Conservation (phyloP, 1,140 invertebrate genomes). For the Papilio xuthus region DNA sequence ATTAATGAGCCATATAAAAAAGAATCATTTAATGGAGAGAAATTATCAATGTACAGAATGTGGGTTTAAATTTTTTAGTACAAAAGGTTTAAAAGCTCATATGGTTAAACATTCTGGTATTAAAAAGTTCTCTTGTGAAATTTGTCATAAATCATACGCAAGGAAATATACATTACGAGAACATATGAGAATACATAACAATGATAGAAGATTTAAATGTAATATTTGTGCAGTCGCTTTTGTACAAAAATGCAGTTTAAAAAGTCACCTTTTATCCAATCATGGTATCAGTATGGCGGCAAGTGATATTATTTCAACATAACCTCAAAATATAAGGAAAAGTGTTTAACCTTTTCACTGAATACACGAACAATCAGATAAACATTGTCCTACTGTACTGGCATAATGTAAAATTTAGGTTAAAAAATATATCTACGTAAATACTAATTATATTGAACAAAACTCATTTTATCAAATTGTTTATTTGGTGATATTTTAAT, state of each 20-base stretch:
- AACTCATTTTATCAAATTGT: no score
- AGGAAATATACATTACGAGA: conserved; percentile 80
- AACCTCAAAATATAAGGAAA: not conserved
- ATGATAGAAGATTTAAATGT: conserved; percentile 72
- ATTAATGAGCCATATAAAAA: conserved; percentile 71
- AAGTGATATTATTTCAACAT: conserved; percentile 56
- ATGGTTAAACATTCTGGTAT: conserved; percentile 85
- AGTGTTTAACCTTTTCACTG: no score
- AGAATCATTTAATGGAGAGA: conserved; percentile 69
- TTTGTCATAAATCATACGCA: conserved; percentile 85
- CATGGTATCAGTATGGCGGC: conserved; percentile 71
- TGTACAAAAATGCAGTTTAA: conserved; percentile 70
- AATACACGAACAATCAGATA: no score
- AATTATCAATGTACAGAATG: conserved; percentile 78
- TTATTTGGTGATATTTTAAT: no score
- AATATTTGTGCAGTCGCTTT: conserved; percentile 70
- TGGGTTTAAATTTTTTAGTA: conserved; percentile 80
- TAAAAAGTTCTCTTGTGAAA: conserved; percentile 85
- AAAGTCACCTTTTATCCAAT: conserved; percentile 64
- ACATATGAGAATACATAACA: conserved; percentile 83
- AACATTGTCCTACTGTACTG: no score
- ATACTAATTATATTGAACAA: no score
- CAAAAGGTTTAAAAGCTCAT: conserved; percentile 78
- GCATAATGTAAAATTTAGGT: no score
- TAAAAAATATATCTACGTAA: no score